A percentile compares a stretch with the other conserved stretches of the same genome.
Conservation (phyloP, 2,113 vertebrate species). For the Aix galericulata region DNA sequence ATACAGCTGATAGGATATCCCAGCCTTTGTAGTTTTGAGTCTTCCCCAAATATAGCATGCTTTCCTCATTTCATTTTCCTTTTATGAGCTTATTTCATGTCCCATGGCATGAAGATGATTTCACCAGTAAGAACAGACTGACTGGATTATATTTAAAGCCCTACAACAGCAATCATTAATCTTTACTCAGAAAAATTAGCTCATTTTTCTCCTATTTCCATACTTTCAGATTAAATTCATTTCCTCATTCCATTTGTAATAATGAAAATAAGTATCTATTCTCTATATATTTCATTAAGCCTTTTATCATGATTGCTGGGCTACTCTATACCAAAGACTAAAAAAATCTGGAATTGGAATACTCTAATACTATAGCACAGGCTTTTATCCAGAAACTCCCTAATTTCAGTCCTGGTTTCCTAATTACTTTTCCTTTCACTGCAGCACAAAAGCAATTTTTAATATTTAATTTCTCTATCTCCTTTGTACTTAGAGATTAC, state of each 20-base stretch:
- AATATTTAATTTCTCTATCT: background rate
- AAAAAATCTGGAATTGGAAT: background rate
- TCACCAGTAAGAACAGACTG: background rate
- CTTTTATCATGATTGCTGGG: background rate
- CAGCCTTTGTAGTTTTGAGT: background rate
- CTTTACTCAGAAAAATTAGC: background rate
- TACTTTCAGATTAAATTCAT: background rate
- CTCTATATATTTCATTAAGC: background rate
- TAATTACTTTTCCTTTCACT: background rate
- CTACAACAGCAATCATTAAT: background rate
- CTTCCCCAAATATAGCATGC: background rate
- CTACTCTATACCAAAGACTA: background rate
- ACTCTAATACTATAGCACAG: background rate
- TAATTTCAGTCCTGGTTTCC: background rate
- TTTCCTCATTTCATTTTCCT: background rate
- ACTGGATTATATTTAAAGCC: background rate
- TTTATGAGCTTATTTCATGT: background rate
- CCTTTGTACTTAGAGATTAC: background rate
- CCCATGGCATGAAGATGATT: background rate
- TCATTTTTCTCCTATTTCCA: background rate
- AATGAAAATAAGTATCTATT: constrained; percentile 1
- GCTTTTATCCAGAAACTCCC: background rate
- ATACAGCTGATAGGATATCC: background rate
- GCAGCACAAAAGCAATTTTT: background rate
- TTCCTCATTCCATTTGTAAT: background rate